Percentiles rank a stretch among this genome's conserved stretches.
phyloP scores from a whole-genome alignment of 2,888 invertebrate species.

The Yponomeuta evonymella region DNA sequence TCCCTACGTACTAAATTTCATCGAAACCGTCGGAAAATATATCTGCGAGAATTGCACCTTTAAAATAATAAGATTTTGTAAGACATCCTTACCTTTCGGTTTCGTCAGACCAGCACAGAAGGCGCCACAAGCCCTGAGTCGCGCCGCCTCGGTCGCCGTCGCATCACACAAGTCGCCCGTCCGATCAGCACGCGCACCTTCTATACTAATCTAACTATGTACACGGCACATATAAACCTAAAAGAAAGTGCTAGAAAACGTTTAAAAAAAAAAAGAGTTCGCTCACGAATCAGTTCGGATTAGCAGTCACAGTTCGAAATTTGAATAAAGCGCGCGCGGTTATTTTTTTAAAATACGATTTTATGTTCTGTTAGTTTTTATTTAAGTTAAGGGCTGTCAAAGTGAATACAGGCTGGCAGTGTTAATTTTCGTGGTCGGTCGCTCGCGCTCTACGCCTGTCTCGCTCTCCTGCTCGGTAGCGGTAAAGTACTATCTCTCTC shows the following conservation, averaged over 20 bases:
- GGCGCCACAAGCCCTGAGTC: constrained; percentile 37
- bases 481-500: background rate
- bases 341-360: background rate
- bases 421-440: constrained; percentile 54
- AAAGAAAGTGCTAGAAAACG: background rate
- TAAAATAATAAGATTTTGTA: background rate
- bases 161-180: constrained; percentile 51
- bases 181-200: constrained; percentile 27
- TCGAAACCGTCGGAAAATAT: background rate
- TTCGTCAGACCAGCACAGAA: constrained; percentile 63
- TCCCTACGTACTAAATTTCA: background rate
- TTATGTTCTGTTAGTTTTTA: background rate
- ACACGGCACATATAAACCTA: constrained; percentile 5
- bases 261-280: background rate
- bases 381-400: background rate
- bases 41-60: background rate
- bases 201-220: background rate
- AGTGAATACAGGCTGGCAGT: background rate
- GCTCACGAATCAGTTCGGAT: background rate
- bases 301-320: background rate
- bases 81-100: constrained; percentile 54
- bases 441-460: constrained; percentile 59
- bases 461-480: constrained; percentile 38
- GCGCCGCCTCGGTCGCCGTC: constrained; percentile 49
- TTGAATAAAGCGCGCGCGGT: background rate